Base-by-base conservation (phyloP, 2,888 invertebrate species). In the Zaprionus obscuricornis region DNA sequence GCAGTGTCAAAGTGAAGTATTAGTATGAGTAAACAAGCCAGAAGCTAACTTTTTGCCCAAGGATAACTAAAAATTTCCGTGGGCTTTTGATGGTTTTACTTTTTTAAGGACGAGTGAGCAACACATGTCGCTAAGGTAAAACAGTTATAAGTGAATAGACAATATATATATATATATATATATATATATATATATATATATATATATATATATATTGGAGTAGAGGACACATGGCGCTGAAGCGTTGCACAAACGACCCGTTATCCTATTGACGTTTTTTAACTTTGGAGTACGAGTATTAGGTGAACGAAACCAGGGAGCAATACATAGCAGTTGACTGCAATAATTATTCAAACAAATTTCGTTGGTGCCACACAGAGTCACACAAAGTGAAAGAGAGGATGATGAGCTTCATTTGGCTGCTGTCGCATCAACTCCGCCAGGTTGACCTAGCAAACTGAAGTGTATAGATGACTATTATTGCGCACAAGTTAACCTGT, bases 401-500 rank as follows among this genome's bases (percentile, higher is more conserved):
- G 18, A 14, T 40, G 33, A 34, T 34, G 40, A 45, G 67, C 52
- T 60, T 50, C 68, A 64, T 49, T 66, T 50, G n/a, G n/a, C n/a
- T n/a, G 45, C 69, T 51, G 59, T 52, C 51, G 45, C 54, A 54
- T 37, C 52, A 68, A 49, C 54, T 47, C 52, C 54, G 57, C 36
- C 63, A 49, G 63, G 51, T 56, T 74, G 67, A 60, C 54, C 56
- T 49, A 45, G 34, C 66, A 71, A 66, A 66, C 56, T 62, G 57
- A n/a, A 60, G 55, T 74, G 76, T 52, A 72, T 83, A 62, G 60
- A 58, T 64, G 77, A 57, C 81, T 69, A 76, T 85, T 82, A 76
- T 72, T 85, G 88, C 82, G 77, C 87, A 86, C 86, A 88, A 88
- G 87, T 88, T 88, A 88, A 88, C 87, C 88, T 87, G 88, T 87